Evolutionary conservation across 2,888 invertebrate genomes (phyloP).

Genomic region (Leucoptera coffeella): DNA sequence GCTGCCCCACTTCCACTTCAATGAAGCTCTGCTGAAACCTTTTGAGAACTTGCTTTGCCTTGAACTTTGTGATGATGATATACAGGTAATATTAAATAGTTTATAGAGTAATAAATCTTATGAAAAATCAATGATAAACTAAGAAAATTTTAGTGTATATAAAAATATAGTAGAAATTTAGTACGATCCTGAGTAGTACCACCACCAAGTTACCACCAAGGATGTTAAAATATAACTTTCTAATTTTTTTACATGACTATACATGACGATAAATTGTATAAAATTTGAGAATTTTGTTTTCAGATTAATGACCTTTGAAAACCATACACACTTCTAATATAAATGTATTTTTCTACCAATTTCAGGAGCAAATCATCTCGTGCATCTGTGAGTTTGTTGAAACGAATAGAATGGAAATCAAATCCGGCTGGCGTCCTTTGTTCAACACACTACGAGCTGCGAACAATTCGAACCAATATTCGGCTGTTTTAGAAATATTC

Average conservation of each 20-base stretch:
- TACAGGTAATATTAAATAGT: conserved; percentile 56
- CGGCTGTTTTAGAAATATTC: conserved; percentile 83
- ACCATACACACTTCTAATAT: background rate
- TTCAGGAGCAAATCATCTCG: conserved; percentile 83
- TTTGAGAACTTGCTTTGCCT: conserved; percentile 91
- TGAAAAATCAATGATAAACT: background rate
- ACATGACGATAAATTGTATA: too few relatives aligned
- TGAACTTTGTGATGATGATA: conserved; percentile 89
- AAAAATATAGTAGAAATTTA: too few relatives aligned
- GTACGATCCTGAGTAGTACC: too few relatives aligned
- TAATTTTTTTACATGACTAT: too few relatives aligned
- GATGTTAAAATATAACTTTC: too few relatives aligned
- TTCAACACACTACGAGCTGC: conserved; percentile 92
- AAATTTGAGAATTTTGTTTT: too few relatives aligned
- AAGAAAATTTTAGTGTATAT: too few relatives aligned
- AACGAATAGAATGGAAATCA: conserved; percentile 86
- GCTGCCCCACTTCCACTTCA: conserved; percentile 90
- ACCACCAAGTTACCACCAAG: too few relatives aligned
- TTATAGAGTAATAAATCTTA: background rate
- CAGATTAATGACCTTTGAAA: background rate
- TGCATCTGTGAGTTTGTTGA: conserved; percentile 95
- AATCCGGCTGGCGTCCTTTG: conserved; percentile 93
- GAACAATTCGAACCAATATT: conserved; percentile 64
- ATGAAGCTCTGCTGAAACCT: conserved; percentile 90
- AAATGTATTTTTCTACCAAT: conserved; percentile 8